Percentiles rank a stretch among this genome's conserved stretches.
phyloP scores from a whole-genome alignment of 2,797 vertebrate genomes.

The Fundulus diaphanus region DNA sequence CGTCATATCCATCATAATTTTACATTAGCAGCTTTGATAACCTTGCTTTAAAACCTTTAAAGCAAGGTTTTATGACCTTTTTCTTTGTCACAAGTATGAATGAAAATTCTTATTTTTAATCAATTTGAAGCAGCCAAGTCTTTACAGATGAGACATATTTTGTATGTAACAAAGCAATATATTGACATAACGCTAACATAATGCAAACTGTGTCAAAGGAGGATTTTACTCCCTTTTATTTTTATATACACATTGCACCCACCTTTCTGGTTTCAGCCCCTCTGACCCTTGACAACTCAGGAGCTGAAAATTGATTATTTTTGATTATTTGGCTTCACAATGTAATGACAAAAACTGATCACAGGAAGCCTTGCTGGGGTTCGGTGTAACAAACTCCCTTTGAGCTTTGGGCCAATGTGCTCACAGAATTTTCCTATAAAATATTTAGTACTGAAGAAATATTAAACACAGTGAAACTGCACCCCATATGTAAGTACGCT shows the following conservation, averaged over 20 bases:
- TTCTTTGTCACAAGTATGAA: neutral
- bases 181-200: neutral
- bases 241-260: neutral
- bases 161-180: neutral
- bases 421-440: neutral
- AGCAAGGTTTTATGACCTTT: neutral
- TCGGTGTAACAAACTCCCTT: neutral
- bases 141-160: neutral
- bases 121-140: neutral
- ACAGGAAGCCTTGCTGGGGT: neutral
- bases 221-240: neutral
- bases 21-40: neutral
- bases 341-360: neutral
- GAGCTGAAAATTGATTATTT: neutral
- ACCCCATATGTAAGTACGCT: neutral
- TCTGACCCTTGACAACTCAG: neutral
- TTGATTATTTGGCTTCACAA: neutral
- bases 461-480: neutral
- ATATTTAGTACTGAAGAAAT: neutral
- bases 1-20: no score
- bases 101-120: neutral
- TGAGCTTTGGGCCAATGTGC: neutral
- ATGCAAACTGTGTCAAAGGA: neutral
- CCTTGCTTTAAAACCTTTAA: neutral
- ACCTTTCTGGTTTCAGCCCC: neutral